Base-by-base conservation (phyloP, 2,888 invertebrate genomes). In the Trissonchulus sp. region DNA sequence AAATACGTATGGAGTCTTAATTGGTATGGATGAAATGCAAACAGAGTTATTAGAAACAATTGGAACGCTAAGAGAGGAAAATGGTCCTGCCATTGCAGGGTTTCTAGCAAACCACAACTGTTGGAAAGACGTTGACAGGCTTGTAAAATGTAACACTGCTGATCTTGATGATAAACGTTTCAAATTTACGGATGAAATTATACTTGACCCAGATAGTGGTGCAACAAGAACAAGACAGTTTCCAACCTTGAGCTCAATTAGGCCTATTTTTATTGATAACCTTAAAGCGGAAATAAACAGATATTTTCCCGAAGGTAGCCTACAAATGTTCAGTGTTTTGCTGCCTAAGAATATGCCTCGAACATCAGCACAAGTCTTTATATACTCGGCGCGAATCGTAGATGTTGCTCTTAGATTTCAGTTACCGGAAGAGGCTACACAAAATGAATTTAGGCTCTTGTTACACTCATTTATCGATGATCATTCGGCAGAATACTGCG, bases 231-330 rank as follows among this genome's bases (percentile, higher is more conserved):
- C 8, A 33, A 3, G 33, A 69, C 31, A 3, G 8, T 15, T 30
- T 30, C 69, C 69, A 34, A n/a, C 31, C 2, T 69, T 69, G 35
- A 69, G 35, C n/a, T 23, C 31, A 33, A 30, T 69, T 3, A n/a
- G 69, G n/a, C 33, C 18, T 2, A 69, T 15, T 3, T 8, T 69
- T 33, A 30, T 69, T 30, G 31, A 30, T 33, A 34, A 8, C 8
- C 8, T 34, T 3, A 69, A 33, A 8, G 35, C 3, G 15, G 33
- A 69, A 34, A n/a, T 69, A 2, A n/a, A 34, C 2, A 8, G 35
- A 30, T 69, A 69, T 34, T 69, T 69, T 34, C 69, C 69, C 2
- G 69, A 69, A 34, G 69, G 69, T 15, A 3, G 2, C 31, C 31
- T 69, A n/a, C 15, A 30, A 3, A 34, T 15, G n/a, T 69, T 69